Evolutionary conservation across 1,140 invertebrate genomes (phyloP).

Genomic region (Formica selysi): DNA sequence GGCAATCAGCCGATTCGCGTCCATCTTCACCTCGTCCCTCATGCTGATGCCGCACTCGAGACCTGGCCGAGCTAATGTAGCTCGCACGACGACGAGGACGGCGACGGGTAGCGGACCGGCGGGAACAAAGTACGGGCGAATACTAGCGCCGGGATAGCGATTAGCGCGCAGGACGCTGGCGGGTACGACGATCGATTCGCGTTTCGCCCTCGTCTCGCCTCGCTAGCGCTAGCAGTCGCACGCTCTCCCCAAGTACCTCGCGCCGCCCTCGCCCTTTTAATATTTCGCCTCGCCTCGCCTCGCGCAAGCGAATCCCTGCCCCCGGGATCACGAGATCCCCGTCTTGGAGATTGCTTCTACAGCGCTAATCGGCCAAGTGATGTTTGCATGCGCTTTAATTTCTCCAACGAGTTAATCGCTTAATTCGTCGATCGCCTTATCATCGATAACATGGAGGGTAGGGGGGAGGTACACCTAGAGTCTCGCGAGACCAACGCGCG

Average conservation of each 20-base stretch:
- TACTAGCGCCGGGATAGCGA: constrained; percentile 83
- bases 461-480: not conserved
- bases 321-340: too few species aligned
- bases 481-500: not conserved
- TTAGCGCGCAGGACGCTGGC: constrained; percentile 84
- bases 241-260: constrained; percentile 42
- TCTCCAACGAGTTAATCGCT: too few species aligned
- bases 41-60: constrained; percentile 63
- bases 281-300: constrained; percentile 34
- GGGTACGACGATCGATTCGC: constrained; percentile 82
- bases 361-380: not conserved
- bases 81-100: not conserved
- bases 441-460: not conserved
- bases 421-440: not conserved
- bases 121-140: constrained; percentile 79
- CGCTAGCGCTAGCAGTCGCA: constrained; percentile 81
- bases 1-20: constrained; percentile 84
- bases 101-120: constrained; percentile 65
- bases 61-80: not conserved
- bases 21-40: constrained; percentile 83
- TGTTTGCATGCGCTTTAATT: not conserved
- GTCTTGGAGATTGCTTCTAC: too few species aligned
- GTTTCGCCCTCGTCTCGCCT: constrained; percentile 78
- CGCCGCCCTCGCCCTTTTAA: constrained; percentile 30
- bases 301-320: constrained; percentile 34